Percentiles rank a stretch among this genome's conserved stretches.
Conservation (phyloP, 30 jellyfish, hydroid and myxozoan species). For the Rhopilema esculentum region DNA sequence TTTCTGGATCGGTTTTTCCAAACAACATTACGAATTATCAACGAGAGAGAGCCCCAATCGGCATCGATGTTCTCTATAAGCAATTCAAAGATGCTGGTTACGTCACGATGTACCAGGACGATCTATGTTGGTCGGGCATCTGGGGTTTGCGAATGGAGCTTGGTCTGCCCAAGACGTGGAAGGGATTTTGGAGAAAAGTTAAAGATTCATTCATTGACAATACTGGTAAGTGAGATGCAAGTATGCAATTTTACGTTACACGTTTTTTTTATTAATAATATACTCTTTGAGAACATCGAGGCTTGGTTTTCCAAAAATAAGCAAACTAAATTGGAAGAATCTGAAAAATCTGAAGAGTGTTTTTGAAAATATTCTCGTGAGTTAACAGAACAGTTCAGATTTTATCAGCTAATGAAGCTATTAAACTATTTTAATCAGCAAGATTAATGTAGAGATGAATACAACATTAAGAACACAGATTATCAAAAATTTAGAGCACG, state of each 20-base stretch:
- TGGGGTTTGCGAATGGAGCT: conserved; percentile 92
- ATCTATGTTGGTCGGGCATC: conserved; percentile 80
- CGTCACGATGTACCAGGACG: conserved; percentile 77
- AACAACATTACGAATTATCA: conserved; percentile 39
- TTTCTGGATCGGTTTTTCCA: conserved; percentile 82
- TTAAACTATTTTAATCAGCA: too few species aligned
- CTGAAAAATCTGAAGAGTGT: too few species aligned
- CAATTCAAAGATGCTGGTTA: conserved; percentile 72
- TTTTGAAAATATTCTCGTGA: too few species aligned
- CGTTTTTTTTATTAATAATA: too few species aligned
- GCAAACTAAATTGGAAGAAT: too few species aligned
- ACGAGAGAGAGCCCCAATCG: conserved; percentile 50
- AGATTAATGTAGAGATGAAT: too few species aligned
- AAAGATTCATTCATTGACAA: conserved; percentile 58
- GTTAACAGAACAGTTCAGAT: too few species aligned
- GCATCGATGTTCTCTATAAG: conserved; percentile 46
- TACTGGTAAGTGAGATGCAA: conserved; percentile 60
- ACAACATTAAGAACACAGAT: too few species aligned
- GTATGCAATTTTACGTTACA: neutral
- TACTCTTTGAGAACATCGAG: too few species aligned
- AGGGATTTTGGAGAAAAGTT: conserved; percentile 26
- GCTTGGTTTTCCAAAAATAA: too few species aligned
- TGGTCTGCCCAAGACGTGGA: conserved; percentile 74
- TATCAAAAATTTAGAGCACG: too few species aligned
- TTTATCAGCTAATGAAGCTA: too few species aligned